These are phyloP conservation scores for Cassiopea andromeda DNA, from an alignment of 30 jellyfish, hydroid and myxozoan genomes.

Conservation along the genomic window DNA sequence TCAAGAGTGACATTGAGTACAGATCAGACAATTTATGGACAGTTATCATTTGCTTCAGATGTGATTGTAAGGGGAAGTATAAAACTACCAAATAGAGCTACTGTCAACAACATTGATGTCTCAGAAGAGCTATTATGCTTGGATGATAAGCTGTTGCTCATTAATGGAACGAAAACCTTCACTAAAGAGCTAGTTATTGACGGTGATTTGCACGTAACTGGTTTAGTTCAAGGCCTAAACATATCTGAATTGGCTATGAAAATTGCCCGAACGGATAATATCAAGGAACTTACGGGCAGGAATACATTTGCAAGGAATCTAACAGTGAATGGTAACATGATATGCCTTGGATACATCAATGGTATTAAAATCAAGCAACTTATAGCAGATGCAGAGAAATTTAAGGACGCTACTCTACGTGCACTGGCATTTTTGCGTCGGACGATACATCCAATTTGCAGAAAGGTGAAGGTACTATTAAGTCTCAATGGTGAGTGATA, in stretches of 20 bases:
- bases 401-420: neutral
- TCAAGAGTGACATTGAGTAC: constrained; percentile 73
- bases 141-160: constrained; percentile 34
- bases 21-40: constrained; percentile 70
- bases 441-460: constrained; percentile 33
- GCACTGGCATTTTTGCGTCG: constrained; percentile 5
- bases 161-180: constrained; percentile 73
- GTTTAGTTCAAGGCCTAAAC: constrained; percentile 69
- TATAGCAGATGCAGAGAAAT: constrained; percentile 12
- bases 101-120: constrained; percentile 75
- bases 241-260: constrained; percentile 25
- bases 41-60: constrained; percentile 27
- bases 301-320: constrained; percentile 51
- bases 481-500: constrained; percentile 47
- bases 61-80: constrained; percentile 41
- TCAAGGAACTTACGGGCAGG: constrained; percentile 39
- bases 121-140: constrained; percentile 60
- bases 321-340: constrained; percentile 32
- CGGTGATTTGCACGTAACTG: constrained; percentile 67
- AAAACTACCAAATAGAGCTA: constrained; percentile 47
- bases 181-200: constrained; percentile 40
- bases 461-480: constrained; percentile 24
- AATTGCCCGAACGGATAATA: constrained; percentile 20
- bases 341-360: constrained; percentile 53
- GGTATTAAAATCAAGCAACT: constrained; percentile 35